These are phyloP conservation scores for Clarias platycephalus DNA, from an alignment of 2,797 vertebrate genomes.

Conservation along the genomic window DNA sequence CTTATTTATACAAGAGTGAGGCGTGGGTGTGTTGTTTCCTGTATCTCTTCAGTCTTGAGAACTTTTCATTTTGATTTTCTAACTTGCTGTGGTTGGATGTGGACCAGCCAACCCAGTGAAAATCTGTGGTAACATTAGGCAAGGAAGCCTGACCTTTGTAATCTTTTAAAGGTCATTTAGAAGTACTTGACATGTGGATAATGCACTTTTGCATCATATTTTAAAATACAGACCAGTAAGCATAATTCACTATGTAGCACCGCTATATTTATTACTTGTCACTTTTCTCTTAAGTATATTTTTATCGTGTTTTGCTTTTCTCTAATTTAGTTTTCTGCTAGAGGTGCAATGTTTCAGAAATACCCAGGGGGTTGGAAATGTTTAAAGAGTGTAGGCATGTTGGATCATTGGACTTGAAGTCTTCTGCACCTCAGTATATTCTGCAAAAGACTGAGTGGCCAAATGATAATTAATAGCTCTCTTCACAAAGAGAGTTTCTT, in stretches of 20 bases:
- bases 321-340: slow-evolving; percentile 42
- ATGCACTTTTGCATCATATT: slow-evolving; percentile 75
- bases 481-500: slow-evolving; percentile 60
- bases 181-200: slow-evolving; percentile 73
- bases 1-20: slow-evolving; percentile 46
- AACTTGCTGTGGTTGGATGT: slow-evolving; percentile 57
- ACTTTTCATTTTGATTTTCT: slow-evolving; percentile 56
- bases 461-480: slow-evolving; percentile 44
- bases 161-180: slow-evolving; percentile 57
- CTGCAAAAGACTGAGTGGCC: slow-evolving; percentile 39
- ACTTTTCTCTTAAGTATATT: slow-evolving; percentile 36
- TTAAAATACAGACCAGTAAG: slow-evolving; percentile 65
- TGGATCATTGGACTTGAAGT: slow-evolving; percentile 32
- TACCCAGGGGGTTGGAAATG: slow-evolving; percentile 48
- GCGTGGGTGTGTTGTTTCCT: slow-evolving; percentile 9
- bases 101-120: slow-evolving; percentile 57
- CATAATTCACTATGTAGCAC: slow-evolving; percentile 69
- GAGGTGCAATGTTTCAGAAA: slow-evolving; percentile 71
- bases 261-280: slow-evolving; percentile 71
- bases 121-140: slow-evolving; percentile 48
- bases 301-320: slow-evolving; percentile 43
- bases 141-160: slow-evolving; percentile 57
- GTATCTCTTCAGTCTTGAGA: slow-evolving; percentile 28
- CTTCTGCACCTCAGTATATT: slow-evolving; percentile 32
- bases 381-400: slow-evolving; percentile 55